Base-by-base conservation (phyloP, 1,140 invertebrate species). In the Stegodyphus dumicola region DNA sequence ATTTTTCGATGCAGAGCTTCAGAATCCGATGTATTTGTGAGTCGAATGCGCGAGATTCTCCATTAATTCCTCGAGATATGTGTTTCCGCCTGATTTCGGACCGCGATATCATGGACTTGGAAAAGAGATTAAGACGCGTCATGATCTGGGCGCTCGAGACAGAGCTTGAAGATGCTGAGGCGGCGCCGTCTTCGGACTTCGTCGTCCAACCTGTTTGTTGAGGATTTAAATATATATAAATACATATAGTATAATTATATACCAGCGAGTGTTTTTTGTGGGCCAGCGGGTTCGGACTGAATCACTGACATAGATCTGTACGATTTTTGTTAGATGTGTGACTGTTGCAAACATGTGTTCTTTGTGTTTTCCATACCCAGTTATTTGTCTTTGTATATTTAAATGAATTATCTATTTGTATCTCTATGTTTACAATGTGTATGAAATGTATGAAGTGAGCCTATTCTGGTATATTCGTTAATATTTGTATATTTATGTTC, bases 191-290 rank as follows among this genome's bases (percentile, higher is more conserved):
- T 74, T n/a, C 18, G 60, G 70, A 74, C 71, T 33, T 18, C 56
- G 67, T 74, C 56, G 79, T 83, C 71, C 79, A 67, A 56, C 53
- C 70, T 66, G 79, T 53, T 83, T 83, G 79, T 83, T 83, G 67
- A 83, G 79, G 70, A 73, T 83, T 83, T 64, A 83, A 66, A 83
- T 83, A 66, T 83, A 64, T 83, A 83, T 83, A 75, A 51, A 66
- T 83, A 65, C 33, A 49, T 64, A 67, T 67, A 67, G 65, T 67
- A 67, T 67, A 67, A 67, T 17, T 67, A 67, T 67, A 67, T 17
- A 67, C 65, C n/a, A n/a, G 65, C 17, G 65, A 67, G 56, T 7
- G 65, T 69, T 79, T 76, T 54, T 13, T 18, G 13, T 67, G 66
- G n/a, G 10, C 52, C 52, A 69, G 77, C 51, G 66, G 65, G 77